A percentile compares a stretch with the other conserved stretches of the same genome.
phyloP scores from a whole-genome alignment of 1,140 invertebrate genomes.

The Acyrthosiphon pisum region DNA sequence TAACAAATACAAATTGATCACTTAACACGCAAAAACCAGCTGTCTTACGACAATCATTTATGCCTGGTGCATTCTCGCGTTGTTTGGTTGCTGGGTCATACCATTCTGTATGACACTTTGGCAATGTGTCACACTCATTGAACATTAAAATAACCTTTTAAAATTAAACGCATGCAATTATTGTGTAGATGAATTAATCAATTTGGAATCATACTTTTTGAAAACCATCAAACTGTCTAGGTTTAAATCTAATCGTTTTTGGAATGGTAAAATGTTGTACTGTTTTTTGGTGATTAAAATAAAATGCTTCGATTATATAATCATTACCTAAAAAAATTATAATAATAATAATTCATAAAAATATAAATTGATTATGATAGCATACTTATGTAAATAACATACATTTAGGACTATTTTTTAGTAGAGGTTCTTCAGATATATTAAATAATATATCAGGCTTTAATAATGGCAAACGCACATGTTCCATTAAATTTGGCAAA shows the following conservation, averaged over 20 bases:
- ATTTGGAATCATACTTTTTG: not conserved
- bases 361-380: not conserved
- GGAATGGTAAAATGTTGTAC: slow-evolving; percentile 79
- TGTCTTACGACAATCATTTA: slow-evolving; percentile 87
- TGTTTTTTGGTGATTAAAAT: slow-evolving; percentile 88
- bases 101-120: slow-evolving; percentile 87
- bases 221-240: slow-evolving; percentile 78
- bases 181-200: not conserved
- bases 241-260: slow-evolving; percentile 78
- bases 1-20: slow-evolving; percentile 86
- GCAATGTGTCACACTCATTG: slow-evolving; percentile 94
- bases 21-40: slow-evolving; percentile 81
- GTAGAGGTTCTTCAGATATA: slow-evolving; percentile 90
- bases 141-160: slow-evolving; percentile 83
- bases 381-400: slow-evolving; percentile 60
- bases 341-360: not conserved
- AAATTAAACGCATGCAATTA: not conserved
- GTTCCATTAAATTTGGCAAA: too few relatives aligned
- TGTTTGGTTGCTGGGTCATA: slow-evolving; percentile 85
- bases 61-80: slow-evolving; percentile 80
- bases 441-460: slow-evolving; percentile 62
- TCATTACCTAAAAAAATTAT: slow-evolving; percentile 73
- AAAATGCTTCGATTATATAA: slow-evolving; percentile 92
- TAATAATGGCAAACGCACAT: too few relatives aligned
- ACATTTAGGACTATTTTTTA: slow-evolving; percentile 83